Conservation (phyloP, 2,888 invertebrate genomes). For the Phyllotreta striolata region DNA sequence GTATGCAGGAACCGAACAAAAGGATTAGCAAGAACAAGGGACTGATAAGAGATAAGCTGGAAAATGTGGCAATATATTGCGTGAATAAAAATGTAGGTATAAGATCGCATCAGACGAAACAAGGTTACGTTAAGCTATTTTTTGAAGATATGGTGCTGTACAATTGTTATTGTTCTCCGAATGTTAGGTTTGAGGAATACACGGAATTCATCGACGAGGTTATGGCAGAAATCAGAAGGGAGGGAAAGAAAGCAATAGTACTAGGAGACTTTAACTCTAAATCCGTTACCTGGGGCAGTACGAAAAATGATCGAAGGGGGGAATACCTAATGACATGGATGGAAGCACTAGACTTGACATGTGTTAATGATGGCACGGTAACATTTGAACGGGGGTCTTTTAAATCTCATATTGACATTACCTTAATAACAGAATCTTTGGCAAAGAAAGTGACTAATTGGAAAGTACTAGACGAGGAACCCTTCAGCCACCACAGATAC, state of each 20-base stretch:
- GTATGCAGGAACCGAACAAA: too few relatives aligned
- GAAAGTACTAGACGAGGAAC: constrained; percentile 21
- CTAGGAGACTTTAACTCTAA: constrained; percentile 30
- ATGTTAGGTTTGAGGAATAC: too few relatives aligned
- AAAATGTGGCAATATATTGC: too few relatives aligned
- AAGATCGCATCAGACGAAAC: too few relatives aligned
- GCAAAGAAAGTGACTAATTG: constrained; percentile 15
- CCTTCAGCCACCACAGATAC: constrained; percentile 15
- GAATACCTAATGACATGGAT: constrained; percentile 19
- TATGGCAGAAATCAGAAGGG: background rate
- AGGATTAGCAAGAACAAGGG: too few relatives aligned
- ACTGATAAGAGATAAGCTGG: too few relatives aligned
- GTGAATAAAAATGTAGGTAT: too few relatives aligned
- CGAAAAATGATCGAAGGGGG: constrained; percentile 18
- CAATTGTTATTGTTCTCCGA: too few relatives aligned
- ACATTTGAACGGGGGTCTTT: constrained; percentile 27
- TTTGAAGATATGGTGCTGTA: too few relatives aligned
- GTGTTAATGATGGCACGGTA: constrained; percentile 15
- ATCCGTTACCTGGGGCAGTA: constrained; percentile 21
- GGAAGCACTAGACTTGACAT: constrained; percentile 9
- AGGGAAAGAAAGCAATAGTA: background rate
- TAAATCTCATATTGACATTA: constrained; percentile 17
- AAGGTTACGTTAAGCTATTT: too few relatives aligned
- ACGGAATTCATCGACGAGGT: too few relatives aligned
- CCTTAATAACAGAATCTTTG: constrained; percentile 7